Percentiles rank a stretch among this genome's conserved stretches.
Conservation (phyloP, 2,113 vertebrate genomes). For the cattle (Bos taurus) region DNA sequence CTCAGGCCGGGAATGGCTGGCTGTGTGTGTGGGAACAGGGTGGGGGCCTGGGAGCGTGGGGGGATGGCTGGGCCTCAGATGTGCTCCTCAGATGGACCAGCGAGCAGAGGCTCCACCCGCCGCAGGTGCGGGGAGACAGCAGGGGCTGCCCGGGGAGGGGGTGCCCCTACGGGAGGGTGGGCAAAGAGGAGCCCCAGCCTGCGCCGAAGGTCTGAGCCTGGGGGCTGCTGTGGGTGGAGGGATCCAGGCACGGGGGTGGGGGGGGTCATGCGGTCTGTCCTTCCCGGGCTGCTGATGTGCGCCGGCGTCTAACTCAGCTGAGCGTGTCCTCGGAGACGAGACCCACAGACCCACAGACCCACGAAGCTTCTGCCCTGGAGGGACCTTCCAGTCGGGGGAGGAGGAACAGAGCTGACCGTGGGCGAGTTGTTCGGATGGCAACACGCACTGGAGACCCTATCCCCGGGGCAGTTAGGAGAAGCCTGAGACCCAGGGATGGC, state of each 20-base stretch:
- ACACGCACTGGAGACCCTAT: no score
- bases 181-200: neutral
- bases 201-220: neutral
- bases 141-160: neutral
- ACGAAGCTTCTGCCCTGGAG: neutral
- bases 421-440: fast-evolving
- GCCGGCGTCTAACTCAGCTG: neutral
- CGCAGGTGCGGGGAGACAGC: neutral
- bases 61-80: neutral
- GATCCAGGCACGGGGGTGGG: no score
- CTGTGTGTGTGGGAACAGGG: no score
- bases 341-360: fast-evolving
- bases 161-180: no score
- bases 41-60: fast-evolving
- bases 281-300: neutral
- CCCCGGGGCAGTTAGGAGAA: no score
- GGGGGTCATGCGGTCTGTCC: neutral
- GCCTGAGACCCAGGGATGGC: no score
- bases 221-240: neutral
- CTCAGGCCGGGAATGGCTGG: neutral
- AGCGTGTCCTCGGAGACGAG: neutral
- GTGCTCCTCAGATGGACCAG: neutral
- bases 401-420: neutral
- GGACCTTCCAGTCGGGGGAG: fast-evolving
- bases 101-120: neutral